These are phyloP conservation scores for Orchesella cincta DNA, from an alignment of 1,140 invertebrate species.

Conservation along the genomic window DNA sequence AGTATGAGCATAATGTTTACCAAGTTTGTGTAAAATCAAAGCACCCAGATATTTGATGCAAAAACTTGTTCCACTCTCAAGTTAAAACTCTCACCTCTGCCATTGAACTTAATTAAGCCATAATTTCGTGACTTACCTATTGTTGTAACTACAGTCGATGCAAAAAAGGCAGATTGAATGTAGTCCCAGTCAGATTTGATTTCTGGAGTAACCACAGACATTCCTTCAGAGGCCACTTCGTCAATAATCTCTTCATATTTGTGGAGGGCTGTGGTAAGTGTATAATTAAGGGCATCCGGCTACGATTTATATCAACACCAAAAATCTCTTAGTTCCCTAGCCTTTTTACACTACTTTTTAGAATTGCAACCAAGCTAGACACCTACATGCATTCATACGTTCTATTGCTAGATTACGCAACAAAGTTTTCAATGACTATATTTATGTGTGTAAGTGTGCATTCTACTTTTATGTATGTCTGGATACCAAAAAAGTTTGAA, in stretches of 20 bases:
- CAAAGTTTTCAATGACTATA: no score
- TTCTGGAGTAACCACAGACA: slow-evolving; percentile 53
- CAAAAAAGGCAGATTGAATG: slow-evolving; percentile 78
- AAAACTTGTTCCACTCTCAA: no score
- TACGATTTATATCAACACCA: not conserved
- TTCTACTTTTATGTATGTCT: no score
- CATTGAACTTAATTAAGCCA: no score
- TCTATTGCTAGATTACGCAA: no score
- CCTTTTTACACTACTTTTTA: not conserved
- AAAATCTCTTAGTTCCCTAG: not conserved
- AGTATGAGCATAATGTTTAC: no score
- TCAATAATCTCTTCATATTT: slow-evolving; percentile 60
- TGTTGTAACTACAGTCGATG: slow-evolving; percentile 79
- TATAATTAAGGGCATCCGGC: slow-evolving; percentile 35
- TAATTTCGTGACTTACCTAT: slow-evolving; percentile 73
- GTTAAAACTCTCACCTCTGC: no score
- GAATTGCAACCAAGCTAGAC: not conserved
- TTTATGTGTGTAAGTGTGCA: no score
- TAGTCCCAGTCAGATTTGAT: slow-evolving; percentile 68
- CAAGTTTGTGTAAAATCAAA: no score
- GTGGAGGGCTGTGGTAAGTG: slow-evolving; percentile 61
- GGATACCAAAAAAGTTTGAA: no score
- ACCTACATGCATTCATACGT: no score
- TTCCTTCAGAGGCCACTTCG: slow-evolving; percentile 49
- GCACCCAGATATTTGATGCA: no score